A percentile compares a stretch with the other conserved stretches of the same genome.
phyloP scores from a whole-genome alignment of 2,888 invertebrate genomes.

The Drosophila ochracea region DNA sequence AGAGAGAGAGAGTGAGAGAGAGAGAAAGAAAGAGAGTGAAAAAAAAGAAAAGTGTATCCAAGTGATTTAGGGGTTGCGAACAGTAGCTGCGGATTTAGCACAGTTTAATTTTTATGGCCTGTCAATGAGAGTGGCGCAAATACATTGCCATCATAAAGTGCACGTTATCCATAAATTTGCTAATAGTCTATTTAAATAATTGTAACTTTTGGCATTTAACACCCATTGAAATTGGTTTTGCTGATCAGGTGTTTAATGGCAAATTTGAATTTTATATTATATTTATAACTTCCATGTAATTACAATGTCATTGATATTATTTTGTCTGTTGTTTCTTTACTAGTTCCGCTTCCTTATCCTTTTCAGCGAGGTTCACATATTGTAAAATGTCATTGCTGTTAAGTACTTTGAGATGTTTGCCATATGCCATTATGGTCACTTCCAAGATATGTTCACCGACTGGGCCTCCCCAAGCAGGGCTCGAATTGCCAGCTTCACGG shows the following conservation, averaged over 20 bases:
- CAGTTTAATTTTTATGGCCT: conserved; percentile 61
- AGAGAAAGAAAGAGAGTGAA: not conserved
- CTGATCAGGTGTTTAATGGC: not conserved
- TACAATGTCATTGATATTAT: conserved; percentile 51
- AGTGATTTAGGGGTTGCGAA: conserved; percentile 70
- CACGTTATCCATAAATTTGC: conserved; percentile 25
- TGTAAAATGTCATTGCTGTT: conserved; percentile 96
- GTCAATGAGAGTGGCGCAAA: conserved; percentile 49
- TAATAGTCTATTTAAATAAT: conserved; percentile 13
- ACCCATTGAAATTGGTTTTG: not conserved
- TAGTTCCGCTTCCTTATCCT: conserved; percentile 98
- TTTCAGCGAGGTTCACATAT: conserved; percentile 97
- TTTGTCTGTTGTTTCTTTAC: conserved; percentile 96
- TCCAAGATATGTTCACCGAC: conserved; percentile 99
- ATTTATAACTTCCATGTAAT: too few species aligned
- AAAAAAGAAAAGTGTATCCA: conserved; percentile 28
- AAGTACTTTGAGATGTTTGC: conserved; percentile 92
- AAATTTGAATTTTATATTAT: not conserved
- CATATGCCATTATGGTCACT: conserved; percentile 97
- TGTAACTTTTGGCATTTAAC: not conserved
- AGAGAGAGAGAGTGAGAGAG: conserved; percentile 2
- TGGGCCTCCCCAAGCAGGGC: conserved; percentile 99
- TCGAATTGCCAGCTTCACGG: conserved; percentile 97
- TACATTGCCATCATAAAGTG: conserved; percentile 36
- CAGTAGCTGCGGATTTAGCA: conserved; percentile 44